phyloP scores from a whole-genome alignment of 1,140 invertebrate genomes.

The Pentalonia nigronervosa region DNA sequence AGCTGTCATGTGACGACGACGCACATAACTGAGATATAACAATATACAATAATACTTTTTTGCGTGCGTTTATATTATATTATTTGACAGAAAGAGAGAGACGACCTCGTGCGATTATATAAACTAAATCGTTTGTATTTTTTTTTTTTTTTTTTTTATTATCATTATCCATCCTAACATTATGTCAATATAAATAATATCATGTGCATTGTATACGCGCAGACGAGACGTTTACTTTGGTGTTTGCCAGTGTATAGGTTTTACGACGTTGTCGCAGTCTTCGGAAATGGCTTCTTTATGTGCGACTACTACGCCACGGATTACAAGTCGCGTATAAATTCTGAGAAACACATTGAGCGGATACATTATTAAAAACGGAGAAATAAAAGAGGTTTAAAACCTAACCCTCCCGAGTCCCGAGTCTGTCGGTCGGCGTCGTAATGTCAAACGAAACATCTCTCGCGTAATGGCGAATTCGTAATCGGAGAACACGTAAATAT shows the following conservation, averaged over 20 bases:
- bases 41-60: background rate
- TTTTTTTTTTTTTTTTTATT: background rate
- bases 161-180: background rate
- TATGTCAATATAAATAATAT: background rate
- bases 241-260: background rate
- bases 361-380: constrained; percentile 9
- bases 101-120: background rate
- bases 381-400: constrained; percentile 6
- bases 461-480: background rate
- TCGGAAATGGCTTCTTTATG: background rate
- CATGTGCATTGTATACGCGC: background rate
- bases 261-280: constrained; percentile 3
- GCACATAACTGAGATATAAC: background rate
- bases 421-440: background rate
- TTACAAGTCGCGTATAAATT: constrained; percentile 29
- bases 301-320: background rate
- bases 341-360: background rate
- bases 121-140: background rate
- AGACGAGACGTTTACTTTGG: background rate
- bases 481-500: background rate
- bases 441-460: background rate
- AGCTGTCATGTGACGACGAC: background rate
- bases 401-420: background rate
- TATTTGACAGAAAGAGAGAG: background rate
- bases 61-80: background rate